Percentiles rank a stretch among this genome's conserved stretches.
Conservation (phyloP, 1,140 invertebrate genomes). For the Catajapyx aquilonaris region DNA sequence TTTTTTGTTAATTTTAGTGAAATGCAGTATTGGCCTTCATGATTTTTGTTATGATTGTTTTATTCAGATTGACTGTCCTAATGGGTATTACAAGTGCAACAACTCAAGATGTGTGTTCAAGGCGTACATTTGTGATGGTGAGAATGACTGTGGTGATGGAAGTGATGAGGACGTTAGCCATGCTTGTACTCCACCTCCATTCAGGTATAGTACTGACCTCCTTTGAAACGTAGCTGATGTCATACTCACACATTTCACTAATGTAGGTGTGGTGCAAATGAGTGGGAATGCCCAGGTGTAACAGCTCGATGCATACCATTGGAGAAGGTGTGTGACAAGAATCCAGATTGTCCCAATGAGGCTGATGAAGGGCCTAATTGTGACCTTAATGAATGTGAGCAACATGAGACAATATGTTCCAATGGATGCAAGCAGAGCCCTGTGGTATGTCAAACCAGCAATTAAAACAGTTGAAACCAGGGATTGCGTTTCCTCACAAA, state of each 20-base stretch:
- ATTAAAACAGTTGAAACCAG: background rate
- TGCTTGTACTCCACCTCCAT: slow-evolving; percentile 50
- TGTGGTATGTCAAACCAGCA: slow-evolving; percentile 23
- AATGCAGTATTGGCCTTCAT: slow-evolving; percentile 1
- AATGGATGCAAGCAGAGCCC: slow-evolving; percentile 81
- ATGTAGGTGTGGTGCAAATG: slow-evolving; percentile 14
- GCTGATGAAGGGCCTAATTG: slow-evolving; percentile 76
- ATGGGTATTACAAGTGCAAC: slow-evolving; percentile 62
- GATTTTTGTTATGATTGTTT: background rate
- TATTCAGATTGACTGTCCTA: slow-evolving; percentile 38
- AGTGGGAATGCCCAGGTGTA: slow-evolving; percentile 69
- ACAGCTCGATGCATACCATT: slow-evolving; percentile 54
- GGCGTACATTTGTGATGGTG: slow-evolving; percentile 85
- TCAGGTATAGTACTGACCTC: too few species aligned
- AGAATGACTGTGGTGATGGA: slow-evolving; percentile 84
- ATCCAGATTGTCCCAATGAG: slow-evolving; percentile 71
- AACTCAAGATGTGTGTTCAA: slow-evolving; percentile 82
- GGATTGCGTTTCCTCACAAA: too few species aligned
- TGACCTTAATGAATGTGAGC: slow-evolving; percentile 47
- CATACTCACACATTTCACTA: too few species aligned
- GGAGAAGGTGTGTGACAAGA: slow-evolving; percentile 62
- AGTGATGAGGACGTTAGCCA: slow-evolving; percentile 68
- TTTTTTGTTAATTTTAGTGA: slow-evolving; percentile 5
- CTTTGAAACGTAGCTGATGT: too few species aligned
- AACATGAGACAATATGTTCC: slow-evolving; percentile 50